Evolutionary conservation across 2,888 invertebrate genomes (phyloP).

Genomic region (Trichogramma dendrolimi): DNA sequence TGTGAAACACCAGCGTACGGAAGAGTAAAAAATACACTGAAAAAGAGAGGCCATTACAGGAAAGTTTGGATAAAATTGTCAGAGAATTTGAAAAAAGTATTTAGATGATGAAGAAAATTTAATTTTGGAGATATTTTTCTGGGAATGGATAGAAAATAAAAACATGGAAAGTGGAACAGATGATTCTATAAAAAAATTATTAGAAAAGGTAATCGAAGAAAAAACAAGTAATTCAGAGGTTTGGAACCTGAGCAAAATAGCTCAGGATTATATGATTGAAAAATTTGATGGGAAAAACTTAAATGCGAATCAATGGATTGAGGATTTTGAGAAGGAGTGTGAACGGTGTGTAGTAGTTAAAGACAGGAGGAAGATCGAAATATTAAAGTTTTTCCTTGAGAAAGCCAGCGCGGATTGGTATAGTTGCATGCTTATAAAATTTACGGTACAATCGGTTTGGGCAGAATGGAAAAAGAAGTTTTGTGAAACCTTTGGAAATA

Average conservation of each 20-base stretch:
- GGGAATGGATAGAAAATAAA: conserved; percentile 14
- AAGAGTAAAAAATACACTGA: conserved; percentile 30
- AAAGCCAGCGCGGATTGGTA: conserved; percentile 32
- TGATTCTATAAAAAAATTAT: conserved; percentile 1
- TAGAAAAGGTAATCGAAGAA: conserved; percentile 15
- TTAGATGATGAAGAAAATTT: conserved; percentile 31
- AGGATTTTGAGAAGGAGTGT: conserved; percentile 35
- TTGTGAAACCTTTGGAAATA: conserved; percentile 24
- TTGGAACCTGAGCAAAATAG: conserved; percentile 29
- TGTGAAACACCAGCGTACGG: conserved; percentile 22
- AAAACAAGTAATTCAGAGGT: conserved; percentile 24
- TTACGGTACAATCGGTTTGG: conserved; percentile 25
- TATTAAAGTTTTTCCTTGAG: conserved; percentile 32
- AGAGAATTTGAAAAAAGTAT: conserved; percentile 24
- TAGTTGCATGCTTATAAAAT: conserved; percentile 21
- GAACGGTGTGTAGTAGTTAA: conserved; percentile 28
- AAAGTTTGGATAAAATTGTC: conserved; percentile 31
- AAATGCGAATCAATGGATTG: conserved; percentile 32
- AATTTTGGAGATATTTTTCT: conserved; percentile 22
- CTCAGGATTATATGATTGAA: conserved; percentile 31
- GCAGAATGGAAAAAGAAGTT: conserved; percentile 24
- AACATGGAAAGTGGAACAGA: neutral
- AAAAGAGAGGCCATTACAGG: conserved; percentile 29
- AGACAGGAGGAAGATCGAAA: conserved; percentile 32
- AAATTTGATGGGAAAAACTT: conserved; percentile 30